Conservation (phyloP, 1,140 invertebrate species). For the Meloidogyne hapla region DNA sequence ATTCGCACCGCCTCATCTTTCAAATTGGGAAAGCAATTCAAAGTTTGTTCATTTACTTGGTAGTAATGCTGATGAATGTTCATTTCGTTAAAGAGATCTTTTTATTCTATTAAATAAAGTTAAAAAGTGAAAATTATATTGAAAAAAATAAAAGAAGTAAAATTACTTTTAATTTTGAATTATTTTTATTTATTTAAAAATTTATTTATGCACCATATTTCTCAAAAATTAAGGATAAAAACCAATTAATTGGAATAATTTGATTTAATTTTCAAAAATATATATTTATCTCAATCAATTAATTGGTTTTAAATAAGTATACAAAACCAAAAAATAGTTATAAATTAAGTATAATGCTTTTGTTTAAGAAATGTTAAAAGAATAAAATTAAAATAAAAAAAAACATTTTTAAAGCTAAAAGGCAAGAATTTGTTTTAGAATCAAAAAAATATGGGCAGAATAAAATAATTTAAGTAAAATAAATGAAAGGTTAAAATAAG, state of each 20-base stretch:
- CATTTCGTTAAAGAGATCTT: not conserved
- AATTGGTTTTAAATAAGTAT: not conserved
- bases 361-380: not conserved
- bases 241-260: not conserved
- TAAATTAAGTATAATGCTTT: not conserved
- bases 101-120: not conserved
- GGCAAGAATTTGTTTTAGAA: slow-evolving; percentile 2
- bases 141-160: not conserved
- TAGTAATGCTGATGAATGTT: not conserved
- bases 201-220: not conserved
- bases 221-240: not conserved
- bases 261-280: too few species aligned
- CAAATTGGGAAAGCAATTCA: not conserved
- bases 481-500: not conserved
- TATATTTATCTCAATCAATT: too few species aligned
- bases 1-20: not conserved
- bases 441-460: not conserved
- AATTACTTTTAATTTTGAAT: not conserved
- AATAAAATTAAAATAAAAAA: not conserved
- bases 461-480: not conserved
- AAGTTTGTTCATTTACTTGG: not conserved
- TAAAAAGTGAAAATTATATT: too few species aligned
- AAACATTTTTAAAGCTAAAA: not conserved
- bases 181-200: not conserved
- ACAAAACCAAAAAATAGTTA: not conserved